Base-by-base conservation (phyloP, 2,797 vertebrate genomes). In the Neopelma chrysocephalum region DNA sequence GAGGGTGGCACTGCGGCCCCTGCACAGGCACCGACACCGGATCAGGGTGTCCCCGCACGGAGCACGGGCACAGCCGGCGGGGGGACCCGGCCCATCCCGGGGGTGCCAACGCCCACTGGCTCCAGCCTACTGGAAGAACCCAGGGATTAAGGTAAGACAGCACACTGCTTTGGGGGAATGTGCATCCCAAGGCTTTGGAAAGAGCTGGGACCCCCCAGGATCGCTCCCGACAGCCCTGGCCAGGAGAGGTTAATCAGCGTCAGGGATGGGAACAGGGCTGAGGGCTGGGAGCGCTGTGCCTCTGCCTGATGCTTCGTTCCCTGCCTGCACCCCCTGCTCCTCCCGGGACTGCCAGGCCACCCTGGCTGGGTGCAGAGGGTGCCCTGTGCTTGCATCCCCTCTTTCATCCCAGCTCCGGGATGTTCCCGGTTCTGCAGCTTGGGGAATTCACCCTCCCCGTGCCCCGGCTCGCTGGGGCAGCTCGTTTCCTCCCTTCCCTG, bases 1-100 rank as follows among this genome's bases (percentile, higher is more conserved):
- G 89, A 84, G 70, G 96, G 96, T 96, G 96, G 96, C 96, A 93
- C 93, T 94, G 93, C 78, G 25, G n/a, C 70, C 95, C 81, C 64
- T 17, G 38, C 10, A 0, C 20, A 15, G 51, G 73, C 57, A 3
- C 29, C 36, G 48, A 27, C 71, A 69, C 10, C 9, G 14, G 84
- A 47, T 26, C 69, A 2, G 65, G 72, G 19, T 53, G 81, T 62
- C 57, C 89, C 86, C 32, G 6, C 26, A 6, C 47, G 5, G 29
- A 14, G 48, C 69, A 26, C 60, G 3, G 76, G 62, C 60, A 70
- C 69, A 18, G 53, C 47, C 20, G 2, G n/a, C 5, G 11, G 34
- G 45, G 56, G 62, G 56, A 34, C 69, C 38, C 40, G 5, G 7
- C 14, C 40, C 42, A 56, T 61, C 18, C 40, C 34, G 23, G 48